Conservation (phyloP, 2,888 invertebrate genomes). For the Synanthedon formicaeformis region DNA sequence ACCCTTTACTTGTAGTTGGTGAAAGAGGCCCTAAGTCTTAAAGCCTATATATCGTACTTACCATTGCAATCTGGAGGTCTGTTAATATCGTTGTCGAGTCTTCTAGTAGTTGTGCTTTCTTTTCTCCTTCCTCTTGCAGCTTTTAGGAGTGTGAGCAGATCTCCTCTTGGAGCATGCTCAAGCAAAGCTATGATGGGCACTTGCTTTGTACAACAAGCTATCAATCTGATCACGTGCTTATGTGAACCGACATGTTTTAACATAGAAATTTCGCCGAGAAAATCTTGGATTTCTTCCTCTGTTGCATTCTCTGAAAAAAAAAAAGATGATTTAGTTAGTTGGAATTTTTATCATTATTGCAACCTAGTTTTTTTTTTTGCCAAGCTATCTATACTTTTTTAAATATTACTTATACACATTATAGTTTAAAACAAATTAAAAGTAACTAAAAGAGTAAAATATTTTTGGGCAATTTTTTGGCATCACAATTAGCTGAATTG, state of each 20-base stretch:
- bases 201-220: conserved; percentile 80
- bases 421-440: too few species aligned
- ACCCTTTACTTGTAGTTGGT: too few species aligned
- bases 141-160: conserved; percentile 74
- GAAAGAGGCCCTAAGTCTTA: too few species aligned
- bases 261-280: conserved; percentile 81
- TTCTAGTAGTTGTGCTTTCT: conserved; percentile 58
- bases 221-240: conserved; percentile 78
- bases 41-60: conserved; percentile 53
- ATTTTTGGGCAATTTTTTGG: too few species aligned
- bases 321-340: neutral
- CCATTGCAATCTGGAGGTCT: conserved; percentile 72
- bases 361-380: neutral
- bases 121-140: conserved; percentile 52
- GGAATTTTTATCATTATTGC: neutral
- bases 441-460: too few species aligned
- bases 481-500: too few species aligned
- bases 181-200: conserved; percentile 80
- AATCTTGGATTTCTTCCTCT: conserved; percentile 74
- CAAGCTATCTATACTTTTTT: neutral
- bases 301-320: conserved; percentile 59
- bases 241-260: conserved; percentile 83
- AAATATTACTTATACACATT: too few species aligned
- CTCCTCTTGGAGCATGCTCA: conserved; percentile 84
- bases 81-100: conserved; percentile 31